Evolutionary conservation across 37 sponge, comb jelly and placozoan species (phyloP).

Genomic region (Aphrocallistes beatrix): DNA sequence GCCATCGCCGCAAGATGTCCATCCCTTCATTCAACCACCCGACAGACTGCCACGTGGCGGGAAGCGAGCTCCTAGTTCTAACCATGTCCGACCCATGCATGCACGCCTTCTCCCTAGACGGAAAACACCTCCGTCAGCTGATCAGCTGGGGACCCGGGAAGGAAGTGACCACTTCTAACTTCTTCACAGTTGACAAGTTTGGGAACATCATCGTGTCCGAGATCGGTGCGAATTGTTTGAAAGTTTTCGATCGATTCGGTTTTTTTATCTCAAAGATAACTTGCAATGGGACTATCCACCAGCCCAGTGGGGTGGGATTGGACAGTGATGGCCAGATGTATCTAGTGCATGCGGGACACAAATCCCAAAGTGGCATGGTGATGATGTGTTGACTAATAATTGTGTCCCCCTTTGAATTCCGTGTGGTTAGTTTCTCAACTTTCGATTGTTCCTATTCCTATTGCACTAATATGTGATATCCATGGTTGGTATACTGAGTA

Average conservation of each 20-base stretch:
- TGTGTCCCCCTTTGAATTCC: too few relatives aligned
- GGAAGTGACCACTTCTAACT: not conserved
- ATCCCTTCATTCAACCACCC: not conserved
- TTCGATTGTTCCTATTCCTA: too few relatives aligned
- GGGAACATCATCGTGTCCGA: not conserved
- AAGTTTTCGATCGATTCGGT: not conserved
- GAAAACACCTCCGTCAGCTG: not conserved
- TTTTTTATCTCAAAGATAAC: not conserved
- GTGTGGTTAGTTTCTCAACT: too few relatives aligned
- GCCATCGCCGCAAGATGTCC: not conserved
- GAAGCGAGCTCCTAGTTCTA: not conserved
- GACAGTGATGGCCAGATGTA: not conserved
- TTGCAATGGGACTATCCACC: not conserved
- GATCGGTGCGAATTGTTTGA: not conserved
- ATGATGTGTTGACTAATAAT: not conserved
- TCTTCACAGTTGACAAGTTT: not conserved
- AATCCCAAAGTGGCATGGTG: not conserved
- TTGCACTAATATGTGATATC: too few relatives aligned
- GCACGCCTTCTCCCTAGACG: not conserved
- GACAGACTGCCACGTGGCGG: not conserved
- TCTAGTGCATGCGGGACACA: not conserved
- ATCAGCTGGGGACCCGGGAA: not conserved
- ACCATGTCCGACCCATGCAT: not conserved
- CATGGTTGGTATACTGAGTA: too few relatives aligned
- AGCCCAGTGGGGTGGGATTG: not conserved